A percentile compares a stretch with the other conserved stretches of the same genome.
These are phyloP conservation scores for Tetramorium parvispinum DNA, from an alignment of 1,140 invertebrate species.

Conservation along the genomic window DNA sequence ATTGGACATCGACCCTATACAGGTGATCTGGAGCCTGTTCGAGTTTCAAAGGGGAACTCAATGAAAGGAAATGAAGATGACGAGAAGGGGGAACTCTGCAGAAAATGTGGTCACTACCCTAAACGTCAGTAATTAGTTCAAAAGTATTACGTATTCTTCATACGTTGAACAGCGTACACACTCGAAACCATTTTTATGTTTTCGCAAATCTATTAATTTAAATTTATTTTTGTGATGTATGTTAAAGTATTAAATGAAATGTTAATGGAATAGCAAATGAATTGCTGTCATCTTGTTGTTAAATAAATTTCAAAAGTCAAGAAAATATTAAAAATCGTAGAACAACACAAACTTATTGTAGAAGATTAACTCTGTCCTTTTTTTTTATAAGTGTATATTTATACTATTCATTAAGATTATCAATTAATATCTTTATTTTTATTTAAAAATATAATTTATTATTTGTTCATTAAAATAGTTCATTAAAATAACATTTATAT, in stretches of 20 bases:
- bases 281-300: background rate
- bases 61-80: constrained; percentile 57
- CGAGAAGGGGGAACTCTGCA: constrained; percentile 67
- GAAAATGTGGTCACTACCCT: constrained; percentile 79
- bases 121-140: constrained; percentile 25
- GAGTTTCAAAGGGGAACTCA: background rate
- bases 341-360: constrained; percentile 5
- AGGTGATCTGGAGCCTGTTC: constrained; percentile 51
- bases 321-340: background rate
- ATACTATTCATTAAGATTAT: constrained; percentile 17
- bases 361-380: background rate
- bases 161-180: constrained; percentile 15
- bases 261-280: background rate
- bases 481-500: background rate
- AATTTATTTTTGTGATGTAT: background rate
- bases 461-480: background rate
- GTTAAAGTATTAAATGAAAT: background rate
- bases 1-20: constrained; percentile 74
- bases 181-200: background rate
- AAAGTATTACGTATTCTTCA: constrained; percentile 28
- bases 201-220: background rate
- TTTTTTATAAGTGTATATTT: constrained; percentile 11
- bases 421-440: background rate
- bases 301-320: background rate
- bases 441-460: background rate